Evolutionary conservation across 1,140 invertebrate genomes (phyloP), one percentile per base, ranked within the genome.

Genomic region (Brachionus asplanchnoidis): DNA sequence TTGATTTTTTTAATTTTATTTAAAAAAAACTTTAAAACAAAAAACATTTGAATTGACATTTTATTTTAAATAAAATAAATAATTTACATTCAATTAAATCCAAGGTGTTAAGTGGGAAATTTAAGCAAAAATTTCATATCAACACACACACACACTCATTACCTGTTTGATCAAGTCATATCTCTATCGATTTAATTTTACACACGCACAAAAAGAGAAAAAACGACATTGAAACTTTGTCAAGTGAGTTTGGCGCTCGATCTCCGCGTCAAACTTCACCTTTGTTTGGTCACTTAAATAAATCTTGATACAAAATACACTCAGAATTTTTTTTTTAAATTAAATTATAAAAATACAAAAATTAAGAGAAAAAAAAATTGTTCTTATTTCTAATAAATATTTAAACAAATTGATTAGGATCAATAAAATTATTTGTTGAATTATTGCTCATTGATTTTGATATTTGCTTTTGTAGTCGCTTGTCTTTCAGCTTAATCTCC

Each of bases 401-500:
- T 75, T 77, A 77, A 77, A 77, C 73, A 77, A 77, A 77, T 77
- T 77, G 40, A 50, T 77, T 77, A 28, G 73, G 36, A 75, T 75
- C 70, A n/a, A 75, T 44, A 75, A 42, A 77, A 77, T 77, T 77
- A 26, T 44, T 1, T 77, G 44, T 28, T 77, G 42, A 77, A 46
- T 77, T 77, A 77, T 77, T 77, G 73, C 73, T 77, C 20, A 50
- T 26, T 46, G 42, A 32, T 6, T 70, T 70, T 36, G 66, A 77
- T 26, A 50, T 20, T 77, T 77, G 42, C n/a, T 50, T 20, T 50
- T 77, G 73, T 77, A 73, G 23, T 73, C 46, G 17, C 32, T 77
- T 73, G 14, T 73, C 68, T 50, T 53, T 50, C 32, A 80, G 17
- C 20, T 65, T 80, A n/a, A 80, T 60, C 11, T 82, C 50, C 36